Evolutionary conservation across 2,797 vertebrate genomes (phyloP).

Genomic region (Myotis vivesi): DNA sequence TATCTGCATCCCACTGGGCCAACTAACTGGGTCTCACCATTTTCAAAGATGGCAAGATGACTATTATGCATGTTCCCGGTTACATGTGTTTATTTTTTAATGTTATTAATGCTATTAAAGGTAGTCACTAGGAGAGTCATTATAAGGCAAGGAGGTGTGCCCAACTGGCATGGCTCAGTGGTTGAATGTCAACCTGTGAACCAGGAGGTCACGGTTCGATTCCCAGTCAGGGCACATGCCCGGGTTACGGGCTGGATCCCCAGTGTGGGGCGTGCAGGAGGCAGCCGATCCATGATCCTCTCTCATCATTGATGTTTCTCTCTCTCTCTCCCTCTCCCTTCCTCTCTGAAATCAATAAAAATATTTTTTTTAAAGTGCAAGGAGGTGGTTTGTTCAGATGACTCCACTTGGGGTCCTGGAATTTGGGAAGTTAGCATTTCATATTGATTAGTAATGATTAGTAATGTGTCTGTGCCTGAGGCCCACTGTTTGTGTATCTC

Average conservation of each 20-base stretch:
- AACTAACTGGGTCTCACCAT: slow-evolving; percentile 78
- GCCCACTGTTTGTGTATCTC: slow-evolving; percentile 23
- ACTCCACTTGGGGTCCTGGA: slow-evolving; percentile 76
- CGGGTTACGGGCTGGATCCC: too few relatives aligned
- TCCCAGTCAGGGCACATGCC: too few relatives aligned
- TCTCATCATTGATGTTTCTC: too few relatives aligned
- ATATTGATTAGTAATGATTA: slow-evolving; percentile 47
- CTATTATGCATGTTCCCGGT: slow-evolving; percentile 81
- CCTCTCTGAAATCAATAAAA: too few relatives aligned
- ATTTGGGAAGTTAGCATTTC: slow-evolving; percentile 71
- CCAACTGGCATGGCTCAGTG: too few relatives aligned
- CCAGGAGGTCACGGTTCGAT: too few relatives aligned
- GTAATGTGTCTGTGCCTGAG: slow-evolving; percentile 70
- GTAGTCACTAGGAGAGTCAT: slow-evolving; percentile 79
- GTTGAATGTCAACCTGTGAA: too few relatives aligned
- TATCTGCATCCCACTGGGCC: slow-evolving; percentile 81
- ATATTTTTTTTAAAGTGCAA: background rate
- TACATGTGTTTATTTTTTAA: slow-evolving; percentile 83
- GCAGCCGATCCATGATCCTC: too few relatives aligned
- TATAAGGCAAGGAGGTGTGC: slow-evolving; percentile 21
- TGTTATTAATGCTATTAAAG: slow-evolving; percentile 82
- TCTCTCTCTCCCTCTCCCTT: too few relatives aligned
- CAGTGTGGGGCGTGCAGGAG: too few relatives aligned
- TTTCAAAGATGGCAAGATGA: slow-evolving; percentile 83
- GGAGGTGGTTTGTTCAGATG: slow-evolving; percentile 70